phyloP scores from a whole-genome alignment of 2,888 invertebrate species.

The Melieria omissa region DNA sequence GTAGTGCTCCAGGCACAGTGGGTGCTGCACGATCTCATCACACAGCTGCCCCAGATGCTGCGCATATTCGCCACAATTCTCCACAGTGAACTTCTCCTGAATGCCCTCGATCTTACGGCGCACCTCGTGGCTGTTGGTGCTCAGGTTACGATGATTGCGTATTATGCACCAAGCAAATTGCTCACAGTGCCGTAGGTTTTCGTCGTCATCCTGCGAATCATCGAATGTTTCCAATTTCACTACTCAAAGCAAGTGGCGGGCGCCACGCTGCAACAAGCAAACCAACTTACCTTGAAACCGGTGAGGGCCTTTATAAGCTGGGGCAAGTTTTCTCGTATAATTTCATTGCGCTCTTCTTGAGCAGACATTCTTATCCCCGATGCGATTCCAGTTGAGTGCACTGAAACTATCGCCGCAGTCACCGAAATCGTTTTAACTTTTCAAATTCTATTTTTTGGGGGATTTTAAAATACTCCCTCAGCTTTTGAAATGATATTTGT shows the following conservation, averaged over 20 bases:
- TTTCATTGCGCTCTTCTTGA: constrained; percentile 52
- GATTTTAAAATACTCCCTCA: no score
- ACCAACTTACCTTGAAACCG: constrained; percentile 50
- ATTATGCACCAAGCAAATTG: constrained; percentile 62
- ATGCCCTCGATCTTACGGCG: constrained; percentile 66
- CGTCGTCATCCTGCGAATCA: constrained; percentile 60
- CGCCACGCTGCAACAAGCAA: background rate
- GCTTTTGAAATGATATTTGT: no score
- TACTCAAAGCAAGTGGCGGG: background rate
- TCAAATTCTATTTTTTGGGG: background rate
- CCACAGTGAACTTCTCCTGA: constrained; percentile 66
- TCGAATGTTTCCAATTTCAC: background rate
- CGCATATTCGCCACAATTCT: constrained; percentile 68
- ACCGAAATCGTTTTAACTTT: background rate
- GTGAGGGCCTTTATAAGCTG: constrained; percentile 54
- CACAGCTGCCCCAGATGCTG: constrained; percentile 64
- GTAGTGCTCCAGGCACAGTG: constrained; percentile 56
- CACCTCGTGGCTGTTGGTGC: constrained; percentile 67
- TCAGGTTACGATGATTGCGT: constrained; percentile 67
- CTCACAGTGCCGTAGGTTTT: constrained; percentile 65
- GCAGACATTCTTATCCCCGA: constrained; percentile 41
- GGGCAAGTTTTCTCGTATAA: constrained; percentile 54
- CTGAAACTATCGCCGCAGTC: background rate
- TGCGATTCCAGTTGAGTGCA: background rate
- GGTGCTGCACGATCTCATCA: constrained; percentile 53